These are phyloP conservation scores for Cryptocephalus moraei DNA, from an alignment of 2,888 invertebrate species.

Conservation along the genomic window DNA sequence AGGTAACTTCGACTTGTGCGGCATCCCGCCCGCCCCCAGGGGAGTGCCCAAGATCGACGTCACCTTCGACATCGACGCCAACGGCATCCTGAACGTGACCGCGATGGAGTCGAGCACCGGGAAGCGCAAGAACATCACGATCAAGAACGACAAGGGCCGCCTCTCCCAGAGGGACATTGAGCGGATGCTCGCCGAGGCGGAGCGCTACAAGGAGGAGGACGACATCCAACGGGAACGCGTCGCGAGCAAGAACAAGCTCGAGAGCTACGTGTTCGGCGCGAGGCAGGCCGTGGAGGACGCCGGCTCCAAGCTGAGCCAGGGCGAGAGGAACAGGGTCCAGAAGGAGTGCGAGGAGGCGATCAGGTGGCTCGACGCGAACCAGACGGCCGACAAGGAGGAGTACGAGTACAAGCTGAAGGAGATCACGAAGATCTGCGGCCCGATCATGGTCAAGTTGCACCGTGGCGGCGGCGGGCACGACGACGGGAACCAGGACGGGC, in stretches of 20 bases:
- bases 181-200: slow-evolving; percentile 66
- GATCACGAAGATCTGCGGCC: slow-evolving; percentile 47
- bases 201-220: slow-evolving; percentile 59
- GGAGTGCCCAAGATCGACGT: slow-evolving; percentile 45
- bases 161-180: slow-evolving; percentile 76
- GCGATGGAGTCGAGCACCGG: slow-evolving; percentile 46
- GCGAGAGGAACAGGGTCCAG: slow-evolving; percentile 36
- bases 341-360: slow-evolving; percentile 50
- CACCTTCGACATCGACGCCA: slow-evolving; percentile 66
- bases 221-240: slow-evolving; percentile 58
- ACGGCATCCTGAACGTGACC: slow-evolving; percentile 55
- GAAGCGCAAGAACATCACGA: slow-evolving; percentile 66
- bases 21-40: slow-evolving; percentile 45
- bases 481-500: slow-evolving; percentile 26
- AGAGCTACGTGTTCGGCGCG: slow-evolving; percentile 58
- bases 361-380: slow-evolving; percentile 62
- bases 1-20: slow-evolving; percentile 41
- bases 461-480: slow-evolving; percentile 16
- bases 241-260: slow-evolving; percentile 61
- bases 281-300: slow-evolving; percentile 60
- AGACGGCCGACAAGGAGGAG: slow-evolving; percentile 53
- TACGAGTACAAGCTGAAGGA: slow-evolving; percentile 52
- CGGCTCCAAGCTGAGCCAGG: slow-evolving; percentile 49
- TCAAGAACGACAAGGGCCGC: slow-evolving; percentile 75
- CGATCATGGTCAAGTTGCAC: slow-evolving; percentile 48